These are phyloP conservation scores for Leptura quadrifasciata DNA, from an alignment of 2,888 invertebrate genomes.

Conservation along the genomic window DNA sequence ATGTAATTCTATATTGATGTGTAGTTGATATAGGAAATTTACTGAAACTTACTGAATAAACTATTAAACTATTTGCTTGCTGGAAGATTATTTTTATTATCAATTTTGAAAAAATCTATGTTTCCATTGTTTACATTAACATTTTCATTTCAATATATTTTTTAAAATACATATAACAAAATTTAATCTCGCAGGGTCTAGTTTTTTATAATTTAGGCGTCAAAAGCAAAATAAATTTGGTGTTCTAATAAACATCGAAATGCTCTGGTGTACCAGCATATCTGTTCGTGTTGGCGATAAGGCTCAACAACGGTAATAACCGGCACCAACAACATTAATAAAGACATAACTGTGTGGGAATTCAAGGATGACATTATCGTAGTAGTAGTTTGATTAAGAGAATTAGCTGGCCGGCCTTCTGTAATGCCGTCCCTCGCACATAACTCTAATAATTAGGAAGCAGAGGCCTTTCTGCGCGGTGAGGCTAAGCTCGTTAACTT, in stretches of 20 bases:
- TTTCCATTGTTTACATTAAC: too few relatives aligned
- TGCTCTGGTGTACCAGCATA: not conserved
- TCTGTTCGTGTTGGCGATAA: not conserved
- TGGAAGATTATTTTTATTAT: too few relatives aligned
- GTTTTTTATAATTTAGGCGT: too few relatives aligned
- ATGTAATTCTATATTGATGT: too few relatives aligned
- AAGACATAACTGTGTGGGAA: conserved; percentile 32
- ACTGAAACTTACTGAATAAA: too few relatives aligned
- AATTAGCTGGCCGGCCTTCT: conserved; percentile 43
- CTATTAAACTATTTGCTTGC: too few relatives aligned
- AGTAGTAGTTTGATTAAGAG: conserved; percentile 49
- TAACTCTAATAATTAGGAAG: conserved; percentile 62
- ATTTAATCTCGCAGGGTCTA: too few relatives aligned
- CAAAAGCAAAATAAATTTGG: not conserved
- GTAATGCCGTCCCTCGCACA: conserved; percentile 39
- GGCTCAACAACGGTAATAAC: not conserved
- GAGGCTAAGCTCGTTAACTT: conserved; percentile 68
- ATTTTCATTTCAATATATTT: too few relatives aligned
- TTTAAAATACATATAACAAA: too few relatives aligned
- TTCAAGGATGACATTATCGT: conserved; percentile 47
- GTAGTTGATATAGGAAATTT: too few relatives aligned
- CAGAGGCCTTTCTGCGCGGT: conserved; percentile 51
- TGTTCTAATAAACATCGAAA: not conserved
- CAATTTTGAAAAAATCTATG: too few relatives aligned
- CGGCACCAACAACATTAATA: conserved; percentile 14